phyloP scores from a whole-genome alignment of 2,113 vertebrate genomes.

The Nematolebias whitei region DNA sequence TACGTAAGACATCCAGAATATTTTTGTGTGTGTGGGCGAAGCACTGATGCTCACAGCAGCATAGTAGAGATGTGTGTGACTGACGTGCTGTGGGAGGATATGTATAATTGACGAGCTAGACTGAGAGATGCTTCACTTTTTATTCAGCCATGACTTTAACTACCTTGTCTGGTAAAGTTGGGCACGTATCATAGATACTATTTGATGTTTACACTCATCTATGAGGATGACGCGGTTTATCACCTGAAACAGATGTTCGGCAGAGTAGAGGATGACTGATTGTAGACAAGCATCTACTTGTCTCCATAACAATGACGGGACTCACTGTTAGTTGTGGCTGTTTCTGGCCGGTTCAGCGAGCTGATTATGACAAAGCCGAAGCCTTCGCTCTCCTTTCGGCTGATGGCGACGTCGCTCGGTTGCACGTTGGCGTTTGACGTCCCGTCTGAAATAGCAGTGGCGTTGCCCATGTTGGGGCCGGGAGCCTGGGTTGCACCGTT shows the following conservation, averaged over 20 bases:
- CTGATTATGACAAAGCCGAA: slow-evolving; percentile 99
- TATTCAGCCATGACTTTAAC: slow-evolving; percentile 40
- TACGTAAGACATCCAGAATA: slow-evolving; percentile 59
- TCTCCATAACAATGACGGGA: slow-evolving; percentile 24
- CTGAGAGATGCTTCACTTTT: slow-evolving; percentile 56
- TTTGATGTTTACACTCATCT: slow-evolving; percentile 1
- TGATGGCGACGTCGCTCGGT: slow-evolving; percentile 91
- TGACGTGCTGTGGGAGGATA: slow-evolving; percentile 57
- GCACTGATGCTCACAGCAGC: slow-evolving; percentile 44
- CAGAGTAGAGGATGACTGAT: slow-evolving; percentile 8
- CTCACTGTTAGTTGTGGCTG: slow-evolving; percentile 88
- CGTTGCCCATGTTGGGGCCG: slow-evolving; percentile 24
- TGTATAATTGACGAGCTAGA: slow-evolving; percentile 61
- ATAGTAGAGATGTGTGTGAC: slow-evolving; percentile 50
- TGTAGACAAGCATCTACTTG: slow-evolving; percentile 19
- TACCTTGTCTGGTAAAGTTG: slow-evolving; percentile 17
- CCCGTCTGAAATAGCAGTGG: slow-evolving; percentile 76
- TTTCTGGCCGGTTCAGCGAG: slow-evolving; percentile 93
- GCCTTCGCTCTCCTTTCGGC: slow-evolving; percentile 95
- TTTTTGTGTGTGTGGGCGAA: slow-evolving; percentile 59
- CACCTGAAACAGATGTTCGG: slow-evolving; percentile 10
- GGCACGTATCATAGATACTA: slow-evolving; percentile 16
- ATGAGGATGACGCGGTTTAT: slow-evolving; percentile 7
- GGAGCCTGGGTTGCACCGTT: slow-evolving; percentile 79
- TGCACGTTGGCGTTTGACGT: slow-evolving; percentile 82